Evolutionary conservation across 2,797 vertebrate species (phyloP).

Genomic region (Halcyon badia): DNA sequence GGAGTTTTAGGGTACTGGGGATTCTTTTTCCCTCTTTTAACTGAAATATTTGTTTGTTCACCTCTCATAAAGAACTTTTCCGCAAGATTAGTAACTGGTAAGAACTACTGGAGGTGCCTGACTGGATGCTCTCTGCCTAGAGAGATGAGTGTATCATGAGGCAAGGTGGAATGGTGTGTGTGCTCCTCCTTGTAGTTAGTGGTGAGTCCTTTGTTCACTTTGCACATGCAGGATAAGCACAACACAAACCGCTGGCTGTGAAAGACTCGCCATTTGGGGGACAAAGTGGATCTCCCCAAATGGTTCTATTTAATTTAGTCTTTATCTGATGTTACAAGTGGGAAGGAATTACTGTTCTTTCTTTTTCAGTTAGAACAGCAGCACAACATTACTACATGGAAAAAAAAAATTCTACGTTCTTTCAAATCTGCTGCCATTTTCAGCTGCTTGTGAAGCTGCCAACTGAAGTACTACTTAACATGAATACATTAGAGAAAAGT

Average conservation of each 20-base stretch:
- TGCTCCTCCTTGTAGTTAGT: accelerated
- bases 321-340: background rate
- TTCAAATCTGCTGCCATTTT: background rate
- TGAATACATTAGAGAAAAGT: constrained; percentile 22
- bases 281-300: background rate
- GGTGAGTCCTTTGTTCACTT: background rate
- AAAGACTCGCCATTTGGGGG: background rate
- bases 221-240: background rate
- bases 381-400: background rate
- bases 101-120: background rate
- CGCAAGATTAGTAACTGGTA: background rate
- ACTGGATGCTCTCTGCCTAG: background rate
- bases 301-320: background rate
- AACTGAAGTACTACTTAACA: background rate
- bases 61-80: background rate
- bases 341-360: background rate
- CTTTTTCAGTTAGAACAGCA: background rate
- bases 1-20: background rate
- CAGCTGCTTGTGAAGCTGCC: background rate
- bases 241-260: background rate
- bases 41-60: background rate
- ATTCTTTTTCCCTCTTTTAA: background rate
- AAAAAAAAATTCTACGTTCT: background rate
- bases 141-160: accelerated
- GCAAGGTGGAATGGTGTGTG: background rate